Evolutionary conservation across 2,888 invertebrate species (phyloP).

Genomic region (Hypolimnas misippus): DNA sequence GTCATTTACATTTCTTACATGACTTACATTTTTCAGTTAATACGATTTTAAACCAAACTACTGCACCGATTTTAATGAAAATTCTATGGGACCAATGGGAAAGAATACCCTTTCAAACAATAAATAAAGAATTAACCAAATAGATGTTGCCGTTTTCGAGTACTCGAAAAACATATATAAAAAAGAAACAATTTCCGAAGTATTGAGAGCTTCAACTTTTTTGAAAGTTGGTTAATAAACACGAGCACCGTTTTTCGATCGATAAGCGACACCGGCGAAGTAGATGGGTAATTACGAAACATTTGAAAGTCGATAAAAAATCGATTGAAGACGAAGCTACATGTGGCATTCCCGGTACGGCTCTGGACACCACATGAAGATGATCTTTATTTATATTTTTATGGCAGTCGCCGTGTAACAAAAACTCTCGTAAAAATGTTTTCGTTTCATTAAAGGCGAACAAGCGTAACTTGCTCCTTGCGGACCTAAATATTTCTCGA

Average conservation of each 20-base stretch:
- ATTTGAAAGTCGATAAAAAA: constrained; percentile 35
- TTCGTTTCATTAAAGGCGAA: constrained; percentile 7
- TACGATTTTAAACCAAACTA: too few relatives aligned
- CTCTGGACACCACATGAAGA: constrained; percentile 20
- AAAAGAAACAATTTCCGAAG: too few relatives aligned
- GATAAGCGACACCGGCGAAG: constrained; percentile 17
- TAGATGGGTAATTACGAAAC: constrained; percentile 7
- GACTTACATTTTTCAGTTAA: too few relatives aligned
- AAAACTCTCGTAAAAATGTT: constrained; percentile 9
- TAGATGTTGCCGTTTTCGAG: too few relatives aligned
- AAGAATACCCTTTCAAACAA: too few relatives aligned
- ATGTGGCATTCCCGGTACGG: constrained; percentile 28
- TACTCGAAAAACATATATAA: too few relatives aligned
- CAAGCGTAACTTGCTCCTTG: constrained; percentile 6
- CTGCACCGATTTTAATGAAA: too few relatives aligned
- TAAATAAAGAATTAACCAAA: too few relatives aligned
- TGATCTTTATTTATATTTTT: constrained; percentile 19
- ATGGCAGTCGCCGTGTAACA: constrained; percentile 11
- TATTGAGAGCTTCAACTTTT: too few relatives aligned
- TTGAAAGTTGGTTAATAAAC: too few relatives aligned
- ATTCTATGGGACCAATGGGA: too few relatives aligned
- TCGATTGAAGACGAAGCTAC: constrained; percentile 22
- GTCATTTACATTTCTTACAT: too few relatives aligned
- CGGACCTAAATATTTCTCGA: background rate
- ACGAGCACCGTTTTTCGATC: background rate